Conservation (phyloP, 2,888 invertebrate genomes). For the Tolmerus cingulatus region DNA sequence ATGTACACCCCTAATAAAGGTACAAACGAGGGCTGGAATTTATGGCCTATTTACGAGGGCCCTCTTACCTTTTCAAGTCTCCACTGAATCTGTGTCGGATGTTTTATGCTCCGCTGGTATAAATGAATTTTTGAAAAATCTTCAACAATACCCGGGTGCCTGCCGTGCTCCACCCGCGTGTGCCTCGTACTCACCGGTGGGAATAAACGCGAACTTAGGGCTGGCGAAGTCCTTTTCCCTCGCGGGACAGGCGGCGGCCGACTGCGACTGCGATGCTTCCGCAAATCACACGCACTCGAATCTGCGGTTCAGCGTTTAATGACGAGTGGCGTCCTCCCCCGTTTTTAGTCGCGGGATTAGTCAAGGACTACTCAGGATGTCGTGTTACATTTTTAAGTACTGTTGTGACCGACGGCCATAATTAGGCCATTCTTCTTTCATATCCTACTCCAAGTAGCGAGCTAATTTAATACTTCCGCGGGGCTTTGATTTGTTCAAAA, state of each 20-base stretch:
- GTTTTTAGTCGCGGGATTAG: not conserved
- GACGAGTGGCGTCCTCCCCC: not conserved
- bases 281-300: not conserved
- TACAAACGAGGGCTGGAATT: constrained; percentile 39
- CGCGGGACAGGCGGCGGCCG: not conserved
- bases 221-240: not conserved
- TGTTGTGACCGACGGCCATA: constrained; percentile 11
- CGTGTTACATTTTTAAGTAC: constrained; percentile 10
- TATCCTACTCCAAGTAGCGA: not conserved
- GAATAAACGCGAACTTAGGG: constrained; percentile 4
- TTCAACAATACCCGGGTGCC: not conserved
- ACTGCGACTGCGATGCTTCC: constrained; percentile 6
- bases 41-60: constrained; percentile 35
- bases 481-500: not conserved
- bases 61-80: constrained; percentile 35
- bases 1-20: constrained; percentile 29
- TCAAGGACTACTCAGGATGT: not conserved
- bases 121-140: not conserved
- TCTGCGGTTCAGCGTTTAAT: constrained; percentile 6
- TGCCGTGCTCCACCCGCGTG: not conserved
- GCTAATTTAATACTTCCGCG: constrained; percentile 26
- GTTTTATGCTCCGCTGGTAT: constrained; percentile 18
- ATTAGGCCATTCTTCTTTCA: constrained; percentile 5
- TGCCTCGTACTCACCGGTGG: not conserved
- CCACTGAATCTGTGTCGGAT: constrained; percentile 24